phyloP scores from a whole-genome alignment of 2,113 vertebrate genomes.

The Irena cyanogastra region DNA sequence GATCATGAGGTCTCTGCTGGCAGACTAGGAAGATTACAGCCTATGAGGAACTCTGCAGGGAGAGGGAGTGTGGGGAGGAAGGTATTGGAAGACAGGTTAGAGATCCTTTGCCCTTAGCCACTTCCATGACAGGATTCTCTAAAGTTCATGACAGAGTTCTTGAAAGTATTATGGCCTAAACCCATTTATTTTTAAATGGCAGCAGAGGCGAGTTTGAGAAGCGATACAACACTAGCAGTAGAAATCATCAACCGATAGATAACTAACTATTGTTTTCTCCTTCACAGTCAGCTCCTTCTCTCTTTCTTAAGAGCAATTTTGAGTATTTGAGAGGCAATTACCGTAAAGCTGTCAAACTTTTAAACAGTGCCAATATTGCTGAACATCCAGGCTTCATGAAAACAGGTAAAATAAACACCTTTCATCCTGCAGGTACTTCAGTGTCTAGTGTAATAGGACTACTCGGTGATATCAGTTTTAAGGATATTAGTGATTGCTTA shows the following conservation, averaged over 20 bases:
- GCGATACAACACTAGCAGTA: background rate
- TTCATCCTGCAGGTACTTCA: background rate
- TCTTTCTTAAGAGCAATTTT: slow-evolving; percentile 99
- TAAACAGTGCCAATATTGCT: slow-evolving; percentile 96
- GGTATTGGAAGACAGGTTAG: background rate
- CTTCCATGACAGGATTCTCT: background rate
- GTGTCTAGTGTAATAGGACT: background rate
- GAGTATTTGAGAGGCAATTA: slow-evolving; percentile 98
- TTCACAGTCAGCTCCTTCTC: slow-evolving; percentile 90
- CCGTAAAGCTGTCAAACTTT: slow-evolving; percentile 93
- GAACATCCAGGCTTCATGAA: slow-evolving; percentile 96
- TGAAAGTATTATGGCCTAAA: background rate
- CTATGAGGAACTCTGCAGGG: background rate
- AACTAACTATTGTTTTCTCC: slow-evolving; percentile 18
- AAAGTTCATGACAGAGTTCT: background rate
- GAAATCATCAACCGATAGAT: background rate
- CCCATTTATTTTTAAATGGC: background rate
- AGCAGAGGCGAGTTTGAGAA: background rate
- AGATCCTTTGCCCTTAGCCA: background rate
- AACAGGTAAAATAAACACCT: slow-evolving; percentile 79
- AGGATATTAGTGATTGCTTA: background rate
- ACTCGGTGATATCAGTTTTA: background rate
- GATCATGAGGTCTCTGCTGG: background rate
- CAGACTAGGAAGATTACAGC: background rate
- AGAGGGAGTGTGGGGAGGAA: background rate